Conservation (phyloP, 2,113 vertebrate species). For the Urocitellus parryii region DNA sequence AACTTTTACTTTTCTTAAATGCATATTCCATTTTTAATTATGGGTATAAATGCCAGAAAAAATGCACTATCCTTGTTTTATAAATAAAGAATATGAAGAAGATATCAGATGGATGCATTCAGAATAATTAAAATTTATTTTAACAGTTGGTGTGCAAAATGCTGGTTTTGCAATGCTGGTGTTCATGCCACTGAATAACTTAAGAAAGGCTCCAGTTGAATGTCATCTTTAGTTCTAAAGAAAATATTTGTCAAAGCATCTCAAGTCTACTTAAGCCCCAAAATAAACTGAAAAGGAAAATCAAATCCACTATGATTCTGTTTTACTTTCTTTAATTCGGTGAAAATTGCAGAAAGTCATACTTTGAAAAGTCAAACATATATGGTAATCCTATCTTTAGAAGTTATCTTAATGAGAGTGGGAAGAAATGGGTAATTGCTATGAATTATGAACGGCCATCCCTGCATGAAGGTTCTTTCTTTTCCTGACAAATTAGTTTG, state of each 20-base stretch:
- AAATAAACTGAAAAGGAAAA: constrained; percentile 44
- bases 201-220: not conserved
- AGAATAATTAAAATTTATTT: constrained; percentile 17
- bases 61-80: not conserved
- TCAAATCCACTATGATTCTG: not conserved
- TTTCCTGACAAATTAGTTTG: not conserved
- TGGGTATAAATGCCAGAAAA: not conserved
- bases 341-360: constrained; percentile 33
- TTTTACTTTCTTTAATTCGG: constrained; percentile 49
- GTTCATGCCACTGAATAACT: not conserved
- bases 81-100: not conserved
- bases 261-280: not conserved
- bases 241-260: constrained; percentile 38
- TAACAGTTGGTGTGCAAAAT: not conserved
- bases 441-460: not conserved
- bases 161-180: not conserved
- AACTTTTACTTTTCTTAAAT: not conserved
- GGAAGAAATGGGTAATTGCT: not conserved
- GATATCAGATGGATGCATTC: not conserved
- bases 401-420: not conserved
- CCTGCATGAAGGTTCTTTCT: not conserved
- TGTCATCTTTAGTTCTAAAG: not conserved
- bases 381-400: not conserved
- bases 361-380: constrained; percentile 35
- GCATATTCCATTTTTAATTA: not conserved